Conservation (phyloP, 2,797 vertebrate species). For the Lycodopsis pacificus region DNA sequence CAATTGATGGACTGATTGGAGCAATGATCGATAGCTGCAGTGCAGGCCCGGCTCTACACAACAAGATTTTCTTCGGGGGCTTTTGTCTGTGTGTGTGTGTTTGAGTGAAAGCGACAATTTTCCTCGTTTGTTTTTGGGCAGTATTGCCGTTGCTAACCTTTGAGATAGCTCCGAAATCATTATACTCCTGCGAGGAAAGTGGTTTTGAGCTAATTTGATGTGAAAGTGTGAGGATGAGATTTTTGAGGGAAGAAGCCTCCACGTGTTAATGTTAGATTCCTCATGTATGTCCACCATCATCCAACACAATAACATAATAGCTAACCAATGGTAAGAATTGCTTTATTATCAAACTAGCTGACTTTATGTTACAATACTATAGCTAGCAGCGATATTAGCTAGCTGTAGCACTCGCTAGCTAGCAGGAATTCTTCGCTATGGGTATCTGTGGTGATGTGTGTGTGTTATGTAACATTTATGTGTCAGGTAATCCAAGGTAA, state of each 20-base stretch:
- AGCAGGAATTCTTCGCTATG: neutral
- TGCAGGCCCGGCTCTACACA: neutral
- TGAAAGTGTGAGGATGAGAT: neutral
- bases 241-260: neutral
- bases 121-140: neutral
- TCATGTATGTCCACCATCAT: neutral
- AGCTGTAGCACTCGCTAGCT: neutral
- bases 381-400: neutral
- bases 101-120: neutral
- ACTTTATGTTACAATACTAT: neutral
- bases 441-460: neutral
- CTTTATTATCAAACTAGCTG: neutral
- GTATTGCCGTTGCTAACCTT: neutral
- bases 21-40: conserved; percentile 48
- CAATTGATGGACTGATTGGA: conserved; percentile 50
- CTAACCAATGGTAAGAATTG: neutral
- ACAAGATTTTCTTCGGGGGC: neutral
- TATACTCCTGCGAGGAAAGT: neutral
- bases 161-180: neutral
- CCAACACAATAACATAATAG: neutral
- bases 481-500: neutral
- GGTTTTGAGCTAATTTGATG: neutral
- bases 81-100: neutral
- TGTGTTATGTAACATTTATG: neutral
- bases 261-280: neutral